Evolutionary conservation across 2,797 vertebrate genomes (phyloP).

Genomic region (Tragopan temminckii): DNA sequence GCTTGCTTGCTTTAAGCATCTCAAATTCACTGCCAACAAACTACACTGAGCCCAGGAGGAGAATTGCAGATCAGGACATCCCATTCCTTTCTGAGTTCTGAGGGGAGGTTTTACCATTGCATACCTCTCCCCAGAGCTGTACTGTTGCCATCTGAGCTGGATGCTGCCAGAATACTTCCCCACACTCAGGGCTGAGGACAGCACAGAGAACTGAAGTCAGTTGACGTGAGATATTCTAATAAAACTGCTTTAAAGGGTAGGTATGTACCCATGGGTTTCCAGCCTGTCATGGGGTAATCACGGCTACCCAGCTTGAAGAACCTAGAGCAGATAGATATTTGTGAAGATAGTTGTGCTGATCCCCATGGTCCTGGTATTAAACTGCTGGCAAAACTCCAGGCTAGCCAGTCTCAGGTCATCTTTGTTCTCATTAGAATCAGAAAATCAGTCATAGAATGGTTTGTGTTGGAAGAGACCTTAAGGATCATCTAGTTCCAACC

Average conservation of each 20-base stretch:
- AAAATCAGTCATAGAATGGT: neutral
- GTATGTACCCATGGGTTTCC: neutral
- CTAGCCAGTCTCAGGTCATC: neutral
- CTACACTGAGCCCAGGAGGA: neutral
- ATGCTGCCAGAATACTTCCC: neutral
- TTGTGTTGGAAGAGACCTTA: neutral
- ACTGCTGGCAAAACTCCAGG: neutral
- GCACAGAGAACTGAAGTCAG: fast-evolving
- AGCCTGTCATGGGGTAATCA: neutral
- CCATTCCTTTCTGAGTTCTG: neutral
- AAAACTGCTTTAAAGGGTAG: neutral
- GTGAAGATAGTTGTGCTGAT: neutral
- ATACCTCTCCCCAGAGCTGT: neutral
- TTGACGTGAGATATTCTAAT: neutral
- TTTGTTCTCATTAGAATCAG: neutral
- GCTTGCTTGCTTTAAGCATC: neutral
- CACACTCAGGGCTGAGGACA: neutral
- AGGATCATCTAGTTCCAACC: neutral
- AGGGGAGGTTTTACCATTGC: neutral
- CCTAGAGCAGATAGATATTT: neutral
- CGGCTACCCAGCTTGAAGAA: neutral
- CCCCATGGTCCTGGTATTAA: neutral
- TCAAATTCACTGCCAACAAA: neutral
- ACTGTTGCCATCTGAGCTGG: fast-evolving
- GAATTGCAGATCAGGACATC: neutral